Base-by-base conservation (phyloP, 2,113 vertebrate genomes). In the Plestiodon gilberti region DNA sequence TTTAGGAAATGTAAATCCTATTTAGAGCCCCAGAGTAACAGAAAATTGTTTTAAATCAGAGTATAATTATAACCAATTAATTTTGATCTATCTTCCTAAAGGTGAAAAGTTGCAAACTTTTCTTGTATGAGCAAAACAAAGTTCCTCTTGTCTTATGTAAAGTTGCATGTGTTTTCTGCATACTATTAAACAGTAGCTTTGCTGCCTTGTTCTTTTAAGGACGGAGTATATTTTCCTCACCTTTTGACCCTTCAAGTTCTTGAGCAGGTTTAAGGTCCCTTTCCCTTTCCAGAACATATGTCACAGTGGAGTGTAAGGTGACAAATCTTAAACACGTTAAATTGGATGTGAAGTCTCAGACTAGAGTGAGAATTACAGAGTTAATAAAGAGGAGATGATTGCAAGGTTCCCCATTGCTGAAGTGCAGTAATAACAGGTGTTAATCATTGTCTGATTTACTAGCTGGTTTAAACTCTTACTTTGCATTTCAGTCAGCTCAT, bases 401-500 rank as follows among this genome's bases (percentile, higher is more conserved):
- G 70, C 23, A 91, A 35, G 17, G 43, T 91, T 89, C 61, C 67
- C 78, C 79, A 83, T 80, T 91, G 71, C 81, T 92, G 71, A 74
- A 84, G 38, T 59, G 57, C 55, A 76, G 74, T 86, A 92, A 81
- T 89, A 80, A 82, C 67, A 83, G 5, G 70, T 91, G 73, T 73
- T 95, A 88, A 94, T 86, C 86, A 69, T 82, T 78, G 62, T 87
- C 90, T 84, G 83, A 79, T 80, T 48, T 92, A 80, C 84, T 35
- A 9, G 57, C 84, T 9, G 67, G 86, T 28, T 91, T 95, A 89
- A 91, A 89, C 57, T 78, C 89, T 90, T 81, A 88, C 77, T 95
- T 86, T 95, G 0, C 88, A 83, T 97, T 97, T 93, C 96, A 99
- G 99, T 95, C 98, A 99, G 96, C 97, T 99, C 81, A 99, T 99